These are phyloP conservation scores for Eolophus roseicapilla DNA, from an alignment of 2,113 vertebrate genomes.

Conservation along the genomic window DNA sequence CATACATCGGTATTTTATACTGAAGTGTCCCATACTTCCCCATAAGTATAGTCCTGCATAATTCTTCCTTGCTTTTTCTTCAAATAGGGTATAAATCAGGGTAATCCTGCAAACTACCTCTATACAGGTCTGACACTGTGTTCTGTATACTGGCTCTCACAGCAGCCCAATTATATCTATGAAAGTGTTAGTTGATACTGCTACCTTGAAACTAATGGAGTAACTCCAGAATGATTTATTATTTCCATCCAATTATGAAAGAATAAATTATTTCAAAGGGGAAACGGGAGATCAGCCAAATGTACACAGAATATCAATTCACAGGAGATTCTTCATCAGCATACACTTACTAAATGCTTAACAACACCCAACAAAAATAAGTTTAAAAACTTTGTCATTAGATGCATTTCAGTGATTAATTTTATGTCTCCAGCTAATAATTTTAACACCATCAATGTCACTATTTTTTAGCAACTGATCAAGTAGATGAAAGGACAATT, in stretches of 20 bases:
- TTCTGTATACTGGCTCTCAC: neutral
- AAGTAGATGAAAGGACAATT: neutral
- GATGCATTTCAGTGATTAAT: neutral
- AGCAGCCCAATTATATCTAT: neutral
- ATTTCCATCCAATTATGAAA: neutral
- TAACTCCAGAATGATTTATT: neutral
- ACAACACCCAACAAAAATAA: neutral
- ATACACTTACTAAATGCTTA: neutral
- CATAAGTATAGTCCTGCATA: neutral
- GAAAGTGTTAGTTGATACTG: neutral
- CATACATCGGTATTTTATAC: neutral
- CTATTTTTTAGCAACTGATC: neutral
- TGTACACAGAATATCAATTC: neutral
- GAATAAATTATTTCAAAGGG: neutral
- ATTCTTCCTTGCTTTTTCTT: neutral
- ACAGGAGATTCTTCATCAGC: neutral
- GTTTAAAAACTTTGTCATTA: neutral
- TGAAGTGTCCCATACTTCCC: rapidly evolving
- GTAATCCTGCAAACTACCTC: neutral
- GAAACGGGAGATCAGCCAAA: neutral
- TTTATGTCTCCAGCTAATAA: neutral
- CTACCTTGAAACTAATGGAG: neutral
- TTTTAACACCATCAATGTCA: neutral
- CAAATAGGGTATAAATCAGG: neutral
- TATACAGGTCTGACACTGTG: neutral